phyloP scores from a whole-genome alignment of 2,113 vertebrate species.

The Dipodomys merriami region DNA sequence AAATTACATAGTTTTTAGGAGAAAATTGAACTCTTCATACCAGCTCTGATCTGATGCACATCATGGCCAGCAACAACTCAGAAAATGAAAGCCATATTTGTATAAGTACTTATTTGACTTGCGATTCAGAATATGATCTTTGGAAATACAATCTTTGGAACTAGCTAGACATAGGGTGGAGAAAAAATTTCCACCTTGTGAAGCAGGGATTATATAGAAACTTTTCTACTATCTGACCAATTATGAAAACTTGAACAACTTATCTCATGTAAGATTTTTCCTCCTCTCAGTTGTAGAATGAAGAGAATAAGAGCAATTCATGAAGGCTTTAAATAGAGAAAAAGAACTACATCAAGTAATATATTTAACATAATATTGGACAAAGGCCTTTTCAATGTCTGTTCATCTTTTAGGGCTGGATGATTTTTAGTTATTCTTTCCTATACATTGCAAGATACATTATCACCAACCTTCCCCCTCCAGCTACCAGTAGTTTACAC shows the following conservation, averaged over 20 bases:
- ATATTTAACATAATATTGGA: neutral
- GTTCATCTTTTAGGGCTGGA: neutral
- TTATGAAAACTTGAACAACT: slow-evolving; percentile 11
- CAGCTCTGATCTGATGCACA: neutral
- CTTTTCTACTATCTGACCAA: slow-evolving; percentile 2
- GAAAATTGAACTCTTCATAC: neutral
- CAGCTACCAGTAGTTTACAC: neutral
- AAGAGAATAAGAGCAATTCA: neutral
- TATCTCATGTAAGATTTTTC: neutral
- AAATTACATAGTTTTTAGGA: slow-evolving; percentile 29
- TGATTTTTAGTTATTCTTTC: neutral
- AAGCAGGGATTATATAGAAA: neutral
- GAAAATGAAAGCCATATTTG: slow-evolving; percentile 40
- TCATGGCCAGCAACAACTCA: slow-evolving; percentile 18
- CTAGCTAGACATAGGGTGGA: neutral
- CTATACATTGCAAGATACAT: neutral
- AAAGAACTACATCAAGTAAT: neutral
- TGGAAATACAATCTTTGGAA: neutral
- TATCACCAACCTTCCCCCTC: neutral
- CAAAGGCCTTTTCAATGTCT: neutral
- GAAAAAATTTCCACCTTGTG: neutral
- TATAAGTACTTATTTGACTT: slow-evolving; percentile 36
- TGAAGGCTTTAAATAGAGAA: neutral
- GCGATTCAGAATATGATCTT: neutral
- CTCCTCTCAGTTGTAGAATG: neutral